A percentile compares a stretch with the other conserved stretches of the same genome.
These are phyloP conservation scores for Andrena cerasifolii DNA, from an alignment of 1,140 invertebrate species.

Conservation along the genomic window DNA sequence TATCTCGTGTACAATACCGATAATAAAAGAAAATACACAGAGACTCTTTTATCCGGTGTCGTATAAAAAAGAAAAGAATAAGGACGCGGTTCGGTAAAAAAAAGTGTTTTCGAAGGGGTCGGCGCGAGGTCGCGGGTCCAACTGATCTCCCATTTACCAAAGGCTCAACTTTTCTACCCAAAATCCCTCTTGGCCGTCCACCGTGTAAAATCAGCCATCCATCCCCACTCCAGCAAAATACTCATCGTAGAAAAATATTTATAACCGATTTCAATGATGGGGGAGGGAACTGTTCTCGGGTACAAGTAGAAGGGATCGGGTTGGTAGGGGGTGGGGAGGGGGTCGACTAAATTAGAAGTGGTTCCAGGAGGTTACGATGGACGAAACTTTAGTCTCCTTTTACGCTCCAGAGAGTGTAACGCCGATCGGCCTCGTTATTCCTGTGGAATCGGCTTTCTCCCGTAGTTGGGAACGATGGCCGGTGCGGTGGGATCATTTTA, in stretches of 20 bases:
- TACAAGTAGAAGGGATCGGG: conserved; percentile 3
- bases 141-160: conserved; percentile 72
- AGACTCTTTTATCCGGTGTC: conserved; percentile 30
- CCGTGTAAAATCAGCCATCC: conserved; percentile 31
- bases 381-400: conserved; percentile 29
- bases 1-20: conserved; percentile 15
- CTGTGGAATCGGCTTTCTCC: conserved; percentile 1
- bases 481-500: conserved; percentile 18
- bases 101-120: conserved; percentile 53
- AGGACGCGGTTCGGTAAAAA: neutral
- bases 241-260: conserved; percentile 78
- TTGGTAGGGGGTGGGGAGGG: neutral
- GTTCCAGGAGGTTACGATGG: conserved; percentile 38
- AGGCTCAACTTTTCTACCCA: conserved; percentile 79
- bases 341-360: conserved; percentile 59
- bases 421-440: conserved; percentile 17
- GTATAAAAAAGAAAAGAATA: neutral
- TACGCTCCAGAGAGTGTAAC: conserved; percentile 30
- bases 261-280: conserved; percentile 74
- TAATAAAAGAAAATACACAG: neutral
- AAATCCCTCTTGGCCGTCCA: conserved; percentile 57
- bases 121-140: conserved; percentile 68
- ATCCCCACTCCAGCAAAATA: conserved; percentile 60
- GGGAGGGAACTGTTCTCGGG: conserved; percentile 14
- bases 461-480: conserved; percentile 27